Evolutionary conservation across 2,113 vertebrate species (phyloP).

Genomic region (Tautogolabrus adspersus): DNA sequence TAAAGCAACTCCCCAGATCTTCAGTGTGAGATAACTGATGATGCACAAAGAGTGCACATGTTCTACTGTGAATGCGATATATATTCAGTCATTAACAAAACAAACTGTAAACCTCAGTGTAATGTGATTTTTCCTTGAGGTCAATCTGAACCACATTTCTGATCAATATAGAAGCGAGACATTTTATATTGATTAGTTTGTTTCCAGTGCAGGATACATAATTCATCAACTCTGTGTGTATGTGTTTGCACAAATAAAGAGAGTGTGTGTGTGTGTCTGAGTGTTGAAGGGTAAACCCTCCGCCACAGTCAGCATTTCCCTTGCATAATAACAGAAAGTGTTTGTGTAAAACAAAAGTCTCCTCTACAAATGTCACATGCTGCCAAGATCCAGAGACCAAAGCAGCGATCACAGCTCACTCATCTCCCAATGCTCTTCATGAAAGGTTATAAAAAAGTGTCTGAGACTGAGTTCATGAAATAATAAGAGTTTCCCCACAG

Average conservation of each 20-base stretch:
- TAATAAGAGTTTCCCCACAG: constrained; percentile 59
- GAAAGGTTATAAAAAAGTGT: constrained; percentile 64
- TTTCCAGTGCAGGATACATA: constrained; percentile 61
- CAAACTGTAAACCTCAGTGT: background rate
- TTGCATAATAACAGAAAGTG: constrained; percentile 32
- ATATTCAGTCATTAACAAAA: too few relatives aligned
- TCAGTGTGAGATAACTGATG: background rate
- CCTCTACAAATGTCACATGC: background rate
- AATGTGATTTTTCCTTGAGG: background rate
- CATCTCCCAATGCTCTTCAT: constrained; percentile 28
- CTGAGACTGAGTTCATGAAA: constrained; percentile 66
- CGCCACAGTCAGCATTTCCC: constrained; percentile 60
- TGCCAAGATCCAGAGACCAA: constrained; percentile 9
- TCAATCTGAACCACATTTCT: constrained; percentile 4
- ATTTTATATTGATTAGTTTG: constrained; percentile 65
- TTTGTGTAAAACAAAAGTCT: constrained; percentile 34
- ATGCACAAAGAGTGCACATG: background rate
- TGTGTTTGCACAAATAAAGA: background rate
- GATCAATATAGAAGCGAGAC: constrained; percentile 50
- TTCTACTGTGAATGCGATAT: too few relatives aligned
- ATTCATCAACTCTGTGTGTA: constrained; percentile 33
- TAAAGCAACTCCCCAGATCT: constrained; percentile 2
- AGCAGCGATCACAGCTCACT: constrained; percentile 30
- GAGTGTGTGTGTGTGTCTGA: background rate
- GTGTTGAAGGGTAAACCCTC: constrained; percentile 22